phyloP scores from a whole-genome alignment of 2,888 invertebrate genomes.

The Dastarcus helophoroides region DNA sequence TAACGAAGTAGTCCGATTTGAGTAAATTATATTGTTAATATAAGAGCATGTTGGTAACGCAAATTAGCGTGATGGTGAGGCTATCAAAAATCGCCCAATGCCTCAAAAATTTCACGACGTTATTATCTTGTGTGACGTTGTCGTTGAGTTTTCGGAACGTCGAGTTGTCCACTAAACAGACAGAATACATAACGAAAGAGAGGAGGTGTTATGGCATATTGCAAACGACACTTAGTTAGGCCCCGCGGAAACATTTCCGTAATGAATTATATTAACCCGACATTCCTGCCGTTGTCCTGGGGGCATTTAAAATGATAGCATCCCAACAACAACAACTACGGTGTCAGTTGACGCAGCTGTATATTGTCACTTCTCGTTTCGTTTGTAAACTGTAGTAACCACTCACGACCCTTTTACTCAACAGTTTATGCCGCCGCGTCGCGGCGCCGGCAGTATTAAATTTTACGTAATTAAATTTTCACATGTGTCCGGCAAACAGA shows the following conservation, averaged over 20 bases:
- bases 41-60: too few species aligned
- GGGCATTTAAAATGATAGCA: background rate
- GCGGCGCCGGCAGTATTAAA: too few species aligned
- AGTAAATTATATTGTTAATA: too few species aligned
- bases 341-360: slow-evolving; percentile 2
- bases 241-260: slow-evolving; percentile 1
- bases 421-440: background rate
- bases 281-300: slow-evolving; percentile 2
- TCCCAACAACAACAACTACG: background rate
- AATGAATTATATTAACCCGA: slow-evolving; percentile 1
- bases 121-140: too few species aligned
- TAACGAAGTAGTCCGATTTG: too few species aligned
- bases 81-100: too few species aligned
- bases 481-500: too few species aligned
- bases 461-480: too few species aligned
- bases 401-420: slow-evolving; percentile 1
- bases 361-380: slow-evolving; percentile 1
- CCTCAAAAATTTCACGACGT: too few species aligned
- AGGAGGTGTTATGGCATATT: background rate
- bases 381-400: slow-evolving; percentile 1
- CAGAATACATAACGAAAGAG: background rate
- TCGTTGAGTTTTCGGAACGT: too few species aligned
- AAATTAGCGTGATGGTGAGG: too few species aligned
- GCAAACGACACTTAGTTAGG: background rate
- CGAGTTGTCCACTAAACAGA: slow-evolving; percentile 1